phyloP scores from a whole-genome alignment of 2,888 invertebrate species.

The Diarsia rubi region DNA sequence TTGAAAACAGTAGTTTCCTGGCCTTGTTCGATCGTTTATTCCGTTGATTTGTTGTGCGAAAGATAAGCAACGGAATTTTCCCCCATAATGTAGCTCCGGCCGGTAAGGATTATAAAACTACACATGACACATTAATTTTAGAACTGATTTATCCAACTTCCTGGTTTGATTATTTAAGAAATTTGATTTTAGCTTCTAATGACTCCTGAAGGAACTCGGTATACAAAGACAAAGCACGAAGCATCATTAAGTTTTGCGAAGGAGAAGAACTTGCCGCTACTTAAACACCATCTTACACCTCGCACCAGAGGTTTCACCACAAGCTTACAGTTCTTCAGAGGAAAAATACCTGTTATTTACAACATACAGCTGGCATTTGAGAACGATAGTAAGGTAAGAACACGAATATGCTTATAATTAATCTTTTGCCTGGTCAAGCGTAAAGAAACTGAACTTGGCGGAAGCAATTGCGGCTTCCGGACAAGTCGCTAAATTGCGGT shows the following conservation, averaged over 20 bases:
- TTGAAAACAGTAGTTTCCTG: neutral
- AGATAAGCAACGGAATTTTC: conserved; percentile 27
- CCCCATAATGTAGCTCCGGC: conserved; percentile 2
- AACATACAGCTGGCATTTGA: conserved; percentile 95
- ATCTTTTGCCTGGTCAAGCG: conserved; percentile 5
- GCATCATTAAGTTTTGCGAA: conserved; percentile 96
- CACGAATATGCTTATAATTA: conserved; percentile 7
- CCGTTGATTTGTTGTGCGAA: conserved; percentile 8
- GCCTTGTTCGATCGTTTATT: conserved; percentile 12
- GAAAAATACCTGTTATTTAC: conserved; percentile 95
- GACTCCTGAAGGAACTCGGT: conserved; percentile 98
- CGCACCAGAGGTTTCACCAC: conserved; percentile 98
- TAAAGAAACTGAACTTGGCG: conserved; percentile 8
- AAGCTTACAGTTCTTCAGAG: conserved; percentile 95
- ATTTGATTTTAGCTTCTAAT: conserved; percentile 93
- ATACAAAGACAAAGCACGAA: conserved; percentile 96
- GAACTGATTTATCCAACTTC: neutral
- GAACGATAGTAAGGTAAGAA: conserved; percentile 90
- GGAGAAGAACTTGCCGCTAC: conserved; percentile 95
- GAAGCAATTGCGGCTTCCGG: conserved; percentile 28
- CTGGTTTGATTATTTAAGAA: conserved; percentile 2
- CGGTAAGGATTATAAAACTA: conserved; percentile 2
- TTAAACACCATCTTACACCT: conserved; percentile 98
- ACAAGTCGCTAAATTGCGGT: neutral
- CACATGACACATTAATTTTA: conserved; percentile 4